A percentile compares a stretch with the other conserved stretches of the same genome.
phyloP scores from a whole-genome alignment of 2,113 vertebrate species.

The Andinoacara biseriatus region DNA sequence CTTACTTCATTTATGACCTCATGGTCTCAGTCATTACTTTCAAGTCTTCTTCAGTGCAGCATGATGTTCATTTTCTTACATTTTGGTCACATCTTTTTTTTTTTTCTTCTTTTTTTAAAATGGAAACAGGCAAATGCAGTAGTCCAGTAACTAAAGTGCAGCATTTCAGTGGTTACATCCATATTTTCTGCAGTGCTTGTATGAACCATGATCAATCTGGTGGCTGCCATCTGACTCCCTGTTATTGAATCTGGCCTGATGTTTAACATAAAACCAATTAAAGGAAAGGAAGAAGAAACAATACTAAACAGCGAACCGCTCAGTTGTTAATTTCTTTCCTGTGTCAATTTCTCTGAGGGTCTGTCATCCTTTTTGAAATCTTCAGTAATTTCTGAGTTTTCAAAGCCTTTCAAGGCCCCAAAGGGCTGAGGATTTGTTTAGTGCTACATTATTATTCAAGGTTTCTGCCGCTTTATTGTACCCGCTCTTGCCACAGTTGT shows the following conservation, averaged over 20 bases:
- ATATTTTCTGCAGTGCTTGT: neutral
- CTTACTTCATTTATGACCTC: neutral
- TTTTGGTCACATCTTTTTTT: neutral
- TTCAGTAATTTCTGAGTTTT: conserved; percentile 8
- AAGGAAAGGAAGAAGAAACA: neutral
- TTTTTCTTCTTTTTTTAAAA: too few species aligned
- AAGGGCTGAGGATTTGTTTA: neutral
- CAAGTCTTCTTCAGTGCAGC: neutral
- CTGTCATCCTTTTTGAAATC: neutral
- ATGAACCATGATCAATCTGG: neutral
- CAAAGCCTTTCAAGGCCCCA: neutral
- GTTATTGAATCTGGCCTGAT: neutral
- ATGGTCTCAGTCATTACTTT: neutral
- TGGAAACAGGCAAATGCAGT: too few species aligned
- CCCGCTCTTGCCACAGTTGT: neutral
- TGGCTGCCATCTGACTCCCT: neutral
- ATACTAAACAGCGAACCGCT: neutral
- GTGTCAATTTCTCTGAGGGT: neutral
- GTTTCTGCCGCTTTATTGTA: neutral
- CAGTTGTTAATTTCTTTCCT: neutral
- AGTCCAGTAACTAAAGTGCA: too few species aligned
- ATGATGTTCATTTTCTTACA: neutral
- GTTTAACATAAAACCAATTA: neutral
- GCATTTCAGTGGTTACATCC: neutral
- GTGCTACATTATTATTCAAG: fast-evolving